Percentiles rank a stretch among this genome's conserved stretches.
These are phyloP conservation scores for Lasioglossum figueresi DNA, from an alignment of 2,888 invertebrate genomes.

Conservation along the genomic window DNA sequence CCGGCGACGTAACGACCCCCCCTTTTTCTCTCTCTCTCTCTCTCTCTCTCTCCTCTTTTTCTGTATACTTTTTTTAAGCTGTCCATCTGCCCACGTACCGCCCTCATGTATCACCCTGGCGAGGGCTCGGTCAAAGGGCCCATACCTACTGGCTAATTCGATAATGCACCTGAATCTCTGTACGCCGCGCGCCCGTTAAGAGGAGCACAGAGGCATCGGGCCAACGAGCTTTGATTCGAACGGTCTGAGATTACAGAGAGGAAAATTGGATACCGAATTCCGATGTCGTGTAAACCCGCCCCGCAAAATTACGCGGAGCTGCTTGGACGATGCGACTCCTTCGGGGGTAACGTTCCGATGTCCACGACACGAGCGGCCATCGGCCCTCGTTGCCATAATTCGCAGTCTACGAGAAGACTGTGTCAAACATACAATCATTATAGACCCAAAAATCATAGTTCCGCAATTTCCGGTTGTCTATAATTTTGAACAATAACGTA, in stretches of 20 bases:
- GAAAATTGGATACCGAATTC: slow-evolving; percentile 76
- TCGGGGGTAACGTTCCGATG: not conserved
- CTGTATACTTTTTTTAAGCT: not conserved
- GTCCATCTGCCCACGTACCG: not conserved
- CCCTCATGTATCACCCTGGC: slow-evolving; percentile 47
- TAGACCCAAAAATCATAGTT: too few species aligned
- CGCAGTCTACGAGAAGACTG: too few species aligned
- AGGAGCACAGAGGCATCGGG: not conserved
- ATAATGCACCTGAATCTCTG: slow-evolving; percentile 61
- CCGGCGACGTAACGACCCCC: slow-evolving; percentile 61
- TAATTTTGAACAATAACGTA: too few species aligned
- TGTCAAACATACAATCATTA: too few species aligned
- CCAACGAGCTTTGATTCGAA: slow-evolving; percentile 74
- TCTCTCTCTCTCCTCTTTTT: slow-evolving; percentile 3
- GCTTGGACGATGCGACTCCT: not conserved
- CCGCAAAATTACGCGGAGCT: not conserved
- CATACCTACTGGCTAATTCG: slow-evolving; percentile 70
- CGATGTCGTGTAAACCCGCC: slow-evolving; percentile 14
- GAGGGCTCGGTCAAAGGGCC: slow-evolving; percentile 63
- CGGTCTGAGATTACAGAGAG: slow-evolving; percentile 74
- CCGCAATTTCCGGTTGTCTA: too few species aligned
- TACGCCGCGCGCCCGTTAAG: slow-evolving; percentile 12
- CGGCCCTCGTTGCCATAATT: not conserved
- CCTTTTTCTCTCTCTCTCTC: not conserved
- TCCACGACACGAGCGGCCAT: not conserved